Evolutionary conservation across 2,797 vertebrate genomes (phyloP).

Genomic region (Chelidonichthys spinosus): DNA sequence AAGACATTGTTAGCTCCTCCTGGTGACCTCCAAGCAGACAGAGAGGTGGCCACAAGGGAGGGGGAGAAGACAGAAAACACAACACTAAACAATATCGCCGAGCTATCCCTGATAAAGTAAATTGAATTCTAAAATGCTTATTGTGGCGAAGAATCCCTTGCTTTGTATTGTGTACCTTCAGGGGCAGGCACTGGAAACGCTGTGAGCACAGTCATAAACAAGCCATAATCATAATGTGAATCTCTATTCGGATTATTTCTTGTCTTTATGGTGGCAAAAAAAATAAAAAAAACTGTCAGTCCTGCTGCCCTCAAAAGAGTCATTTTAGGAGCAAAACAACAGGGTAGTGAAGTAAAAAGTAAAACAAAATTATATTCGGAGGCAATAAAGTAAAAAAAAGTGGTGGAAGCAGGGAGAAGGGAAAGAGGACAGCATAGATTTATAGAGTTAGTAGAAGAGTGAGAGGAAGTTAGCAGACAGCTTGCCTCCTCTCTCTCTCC

Average conservation of each 20-base stretch:
- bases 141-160: constrained; percentile 40
- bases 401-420: background rate
- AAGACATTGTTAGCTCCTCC: constrained; percentile 5
- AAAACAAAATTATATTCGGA: constrained; percentile 1
- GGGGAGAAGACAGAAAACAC: constrained; percentile 6
- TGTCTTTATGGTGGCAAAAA: constrained; percentile 44
- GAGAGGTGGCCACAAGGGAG: constrained; percentile 1
- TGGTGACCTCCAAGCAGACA: constrained; percentile 21
- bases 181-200: constrained; percentile 30
- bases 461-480: constrained; percentile 64
- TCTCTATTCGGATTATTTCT: constrained; percentile 62
- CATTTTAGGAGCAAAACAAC: constrained; percentile 29
- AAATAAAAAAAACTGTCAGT: constrained; percentile 23
- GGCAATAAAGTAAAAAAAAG: constrained; percentile 22
- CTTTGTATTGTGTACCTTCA: constrained; percentile 50
- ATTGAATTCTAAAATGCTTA: constrained; percentile 64
- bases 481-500: constrained; percentile 54
- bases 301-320: constrained; percentile 28
- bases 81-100: constrained; percentile 69
- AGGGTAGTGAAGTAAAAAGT: constrained; percentile 14
- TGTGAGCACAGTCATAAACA: constrained; percentile 60
- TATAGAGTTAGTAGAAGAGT: constrained; percentile 32
- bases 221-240: constrained; percentile 69
- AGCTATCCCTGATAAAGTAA: constrained; percentile 67
- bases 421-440: constrained; percentile 17